Conservation (phyloP, 1,140 invertebrate species). For the Lepidostoma basale region DNA sequence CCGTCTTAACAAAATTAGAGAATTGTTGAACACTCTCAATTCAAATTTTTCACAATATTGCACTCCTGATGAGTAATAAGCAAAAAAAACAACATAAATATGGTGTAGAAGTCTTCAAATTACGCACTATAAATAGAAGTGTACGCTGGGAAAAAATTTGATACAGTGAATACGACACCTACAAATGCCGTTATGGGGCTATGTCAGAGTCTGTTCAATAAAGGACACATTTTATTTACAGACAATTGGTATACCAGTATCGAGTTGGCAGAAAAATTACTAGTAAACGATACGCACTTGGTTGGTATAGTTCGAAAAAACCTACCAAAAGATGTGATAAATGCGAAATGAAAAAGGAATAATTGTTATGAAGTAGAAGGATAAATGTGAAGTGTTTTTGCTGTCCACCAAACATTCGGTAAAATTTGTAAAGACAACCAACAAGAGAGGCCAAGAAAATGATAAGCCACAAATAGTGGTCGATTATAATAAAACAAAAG, state of each 20-base stretch:
- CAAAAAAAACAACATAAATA: slow-evolving; percentile 50
- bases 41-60: slow-evolving; percentile 6
- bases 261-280: slow-evolving; percentile 51
- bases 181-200: slow-evolving; percentile 42
- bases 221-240: slow-evolving; percentile 46
- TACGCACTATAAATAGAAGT: slow-evolving; percentile 48
- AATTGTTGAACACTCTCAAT: background rate
- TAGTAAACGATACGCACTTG: slow-evolving; percentile 56
- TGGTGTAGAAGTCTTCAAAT: slow-evolving; percentile 51
- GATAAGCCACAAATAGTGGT: slow-evolving; percentile 52
- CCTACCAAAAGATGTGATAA: slow-evolving; percentile 50
- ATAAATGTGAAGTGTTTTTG: slow-evolving; percentile 52
- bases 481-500: slow-evolving; percentile 54
- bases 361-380: slow-evolving; percentile 54
- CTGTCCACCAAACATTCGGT: slow-evolving; percentile 52
- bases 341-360: slow-evolving; percentile 51
- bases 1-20: slow-evolving; percentile 9
- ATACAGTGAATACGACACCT: slow-evolving; percentile 31
- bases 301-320: slow-evolving; percentile 53
- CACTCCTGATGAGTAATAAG: slow-evolving; percentile 39
- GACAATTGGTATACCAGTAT: slow-evolving; percentile 55
- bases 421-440: slow-evolving; percentile 45
- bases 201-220: slow-evolving; percentile 42
- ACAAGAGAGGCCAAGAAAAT: slow-evolving; percentile 46
- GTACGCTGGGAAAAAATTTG: slow-evolving; percentile 48